Percentiles rank a stretch among this genome's conserved stretches.
These are phyloP conservation scores for Tupaia tana DNA, from an alignment of 2,113 vertebrate genomes.

Conservation along the genomic window DNA sequence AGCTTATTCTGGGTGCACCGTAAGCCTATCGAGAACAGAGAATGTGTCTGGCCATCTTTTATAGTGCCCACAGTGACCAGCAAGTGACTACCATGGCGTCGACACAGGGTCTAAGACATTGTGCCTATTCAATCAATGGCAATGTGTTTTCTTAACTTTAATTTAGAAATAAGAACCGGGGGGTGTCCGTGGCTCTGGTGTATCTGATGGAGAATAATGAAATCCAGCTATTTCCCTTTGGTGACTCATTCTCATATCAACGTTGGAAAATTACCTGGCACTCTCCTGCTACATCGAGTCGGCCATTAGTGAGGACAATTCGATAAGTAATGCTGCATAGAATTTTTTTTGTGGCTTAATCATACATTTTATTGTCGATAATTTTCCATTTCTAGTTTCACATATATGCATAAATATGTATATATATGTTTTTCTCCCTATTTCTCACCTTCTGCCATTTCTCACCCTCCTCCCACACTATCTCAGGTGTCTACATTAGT, in stretches of 20 bases:
- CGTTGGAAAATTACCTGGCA: constrained; percentile 37
- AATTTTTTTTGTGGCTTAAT: too few species aligned
- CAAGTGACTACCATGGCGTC: neutral
- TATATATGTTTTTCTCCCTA: too few species aligned
- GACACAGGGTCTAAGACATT: neutral
- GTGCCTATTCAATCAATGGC: neutral
- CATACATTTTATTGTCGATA: too few species aligned
- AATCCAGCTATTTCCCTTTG: neutral
- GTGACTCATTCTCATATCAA: neutral
- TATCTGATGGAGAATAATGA: neutral
- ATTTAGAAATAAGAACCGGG: neutral
- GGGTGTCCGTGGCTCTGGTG: neutral
- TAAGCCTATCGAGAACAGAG: neutral
- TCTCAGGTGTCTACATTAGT: too few species aligned
- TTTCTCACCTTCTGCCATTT: too few species aligned
- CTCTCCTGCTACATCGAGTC: neutral
- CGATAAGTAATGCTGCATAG: neutral
- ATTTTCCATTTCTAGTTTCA: too few species aligned
- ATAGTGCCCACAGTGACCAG: neutral
- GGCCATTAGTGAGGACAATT: neutral
- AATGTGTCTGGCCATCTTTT: neutral
- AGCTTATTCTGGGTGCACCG: neutral
- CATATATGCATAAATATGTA: too few species aligned
- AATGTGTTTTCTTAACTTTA: neutral
- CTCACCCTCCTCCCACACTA: too few species aligned